Conservation (phyloP, 2,113 vertebrate species). For the Lamprotornis superbus region DNA sequence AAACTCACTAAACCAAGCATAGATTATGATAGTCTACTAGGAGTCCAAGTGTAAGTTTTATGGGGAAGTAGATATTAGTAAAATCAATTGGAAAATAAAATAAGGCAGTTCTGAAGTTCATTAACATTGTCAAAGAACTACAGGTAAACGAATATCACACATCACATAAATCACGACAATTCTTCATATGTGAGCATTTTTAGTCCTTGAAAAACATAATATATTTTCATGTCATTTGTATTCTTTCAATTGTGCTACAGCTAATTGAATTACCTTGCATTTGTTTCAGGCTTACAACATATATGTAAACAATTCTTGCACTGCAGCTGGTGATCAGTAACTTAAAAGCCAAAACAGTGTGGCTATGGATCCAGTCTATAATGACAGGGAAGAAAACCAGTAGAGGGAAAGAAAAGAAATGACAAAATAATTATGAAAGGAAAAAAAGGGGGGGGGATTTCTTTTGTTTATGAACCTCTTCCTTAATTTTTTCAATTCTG, state of each 20-base stretch:
- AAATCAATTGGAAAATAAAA: background rate
- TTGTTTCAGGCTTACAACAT: background rate
- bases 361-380: background rate
- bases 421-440: background rate
- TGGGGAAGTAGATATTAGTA: background rate
- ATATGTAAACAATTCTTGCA: background rate
- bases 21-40: background rate
- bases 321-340: background rate
- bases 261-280: background rate
- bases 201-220: background rate
- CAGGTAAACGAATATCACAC: background rate
- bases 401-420: background rate
- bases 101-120: background rate
- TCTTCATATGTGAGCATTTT: background rate
- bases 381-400: background rate
- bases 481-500: background rate
- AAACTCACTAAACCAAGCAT: background rate
- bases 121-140: background rate
- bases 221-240: background rate
- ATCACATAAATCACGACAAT: background rate
- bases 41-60: background rate
- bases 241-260: background rate
- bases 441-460: background rate
- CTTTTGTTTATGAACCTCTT: background rate
- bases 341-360: background rate